Conservation (phyloP, 2,797 vertebrate species). For the Phataginus tetradactyla region DNA sequence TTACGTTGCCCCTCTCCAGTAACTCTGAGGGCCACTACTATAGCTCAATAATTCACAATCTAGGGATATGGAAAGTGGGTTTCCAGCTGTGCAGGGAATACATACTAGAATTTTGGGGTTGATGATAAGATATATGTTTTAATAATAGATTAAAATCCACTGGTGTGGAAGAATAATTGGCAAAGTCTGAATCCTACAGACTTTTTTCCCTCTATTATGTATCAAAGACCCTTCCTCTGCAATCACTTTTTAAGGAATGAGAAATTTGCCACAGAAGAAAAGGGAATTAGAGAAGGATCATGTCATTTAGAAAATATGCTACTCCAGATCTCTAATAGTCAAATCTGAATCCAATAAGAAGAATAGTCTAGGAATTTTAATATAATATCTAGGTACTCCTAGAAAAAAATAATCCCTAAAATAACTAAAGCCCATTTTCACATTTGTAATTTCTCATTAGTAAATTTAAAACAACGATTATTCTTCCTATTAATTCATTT, state of each 20-base stretch:
- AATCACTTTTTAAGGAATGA: background rate
- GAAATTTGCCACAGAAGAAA: background rate
- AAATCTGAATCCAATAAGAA: background rate
- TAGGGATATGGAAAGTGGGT: fast-evolving
- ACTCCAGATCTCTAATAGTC: background rate
- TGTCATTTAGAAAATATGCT: background rate
- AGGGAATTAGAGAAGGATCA: background rate
- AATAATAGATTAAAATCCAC: background rate
- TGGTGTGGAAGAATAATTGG: background rate
- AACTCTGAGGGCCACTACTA: background rate
- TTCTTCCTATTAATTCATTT: background rate
- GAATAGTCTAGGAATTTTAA: background rate
- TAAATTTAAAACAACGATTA: background rate
- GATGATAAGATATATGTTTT: background rate
- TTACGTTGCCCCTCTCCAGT: background rate
- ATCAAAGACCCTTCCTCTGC: background rate
- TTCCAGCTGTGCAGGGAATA: background rate
- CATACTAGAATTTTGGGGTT: background rate
- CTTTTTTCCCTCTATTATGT: background rate
- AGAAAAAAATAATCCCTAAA: background rate
- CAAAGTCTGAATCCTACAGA: background rate
- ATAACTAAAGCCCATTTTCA: background rate
- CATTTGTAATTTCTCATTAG: background rate
- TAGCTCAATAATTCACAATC: background rate
- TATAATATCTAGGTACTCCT: background rate